Evolutionary conservation across 2,888 invertebrate genomes (phyloP).

Genomic region (Cerastoderma edule): DNA sequence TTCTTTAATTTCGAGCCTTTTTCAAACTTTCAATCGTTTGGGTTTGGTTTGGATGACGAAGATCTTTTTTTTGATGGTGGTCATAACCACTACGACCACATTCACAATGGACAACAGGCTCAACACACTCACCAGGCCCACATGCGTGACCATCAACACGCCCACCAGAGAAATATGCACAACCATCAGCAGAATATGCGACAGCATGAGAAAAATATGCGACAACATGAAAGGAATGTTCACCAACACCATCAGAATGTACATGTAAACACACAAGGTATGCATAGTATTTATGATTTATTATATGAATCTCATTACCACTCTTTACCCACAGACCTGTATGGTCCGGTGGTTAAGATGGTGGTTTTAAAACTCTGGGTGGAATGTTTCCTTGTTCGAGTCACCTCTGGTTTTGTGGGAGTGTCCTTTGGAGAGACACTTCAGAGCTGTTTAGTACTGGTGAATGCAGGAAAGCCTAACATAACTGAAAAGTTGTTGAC

Average conservation of each 20-base stretch:
- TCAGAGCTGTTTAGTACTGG: no score
- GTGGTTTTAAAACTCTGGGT: no score
- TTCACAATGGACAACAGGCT: conserved; percentile 52
- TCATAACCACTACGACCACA: conserved; percentile 61
- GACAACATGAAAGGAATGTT: conserved; percentile 27
- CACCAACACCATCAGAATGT: conserved; percentile 33
- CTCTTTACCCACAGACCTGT: no score
- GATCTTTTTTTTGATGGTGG: conserved; percentile 55
- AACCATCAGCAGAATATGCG: conserved; percentile 37
- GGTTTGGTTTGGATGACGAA: conserved; percentile 64
- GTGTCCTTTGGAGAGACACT: no score
- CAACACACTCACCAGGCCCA: conserved; percentile 49
- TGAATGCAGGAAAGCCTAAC: no score
- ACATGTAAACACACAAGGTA: conserved; percentile 42
- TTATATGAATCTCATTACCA: no score
- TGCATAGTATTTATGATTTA: background rate
- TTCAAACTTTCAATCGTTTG: conserved; percentile 79
- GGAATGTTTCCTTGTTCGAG: no score
- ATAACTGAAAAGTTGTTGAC: no score
- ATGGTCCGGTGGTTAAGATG: no score
- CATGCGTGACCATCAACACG: conserved; percentile 46
- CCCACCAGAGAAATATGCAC: conserved; percentile 53
- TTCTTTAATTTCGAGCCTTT: conserved; percentile 81
- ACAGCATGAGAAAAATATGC: conserved; percentile 24
- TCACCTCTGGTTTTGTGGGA: no score